These are phyloP conservation scores for Parotia lawesii DNA, from an alignment of 2,113 vertebrate species.

Conservation along the genomic window DNA sequence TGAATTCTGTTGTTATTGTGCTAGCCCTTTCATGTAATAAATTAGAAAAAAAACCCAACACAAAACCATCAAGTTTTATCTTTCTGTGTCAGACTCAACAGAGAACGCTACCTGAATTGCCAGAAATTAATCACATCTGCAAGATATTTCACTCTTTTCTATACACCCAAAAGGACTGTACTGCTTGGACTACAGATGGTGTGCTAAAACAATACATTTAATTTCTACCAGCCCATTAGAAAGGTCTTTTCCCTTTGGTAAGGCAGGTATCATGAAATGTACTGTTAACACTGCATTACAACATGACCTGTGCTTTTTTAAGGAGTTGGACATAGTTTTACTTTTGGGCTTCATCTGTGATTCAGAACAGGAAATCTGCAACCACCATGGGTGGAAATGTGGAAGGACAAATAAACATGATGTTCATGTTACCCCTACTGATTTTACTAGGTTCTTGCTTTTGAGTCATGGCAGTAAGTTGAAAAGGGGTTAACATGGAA, in stretches of 20 bases:
- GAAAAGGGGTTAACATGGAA: not conserved
- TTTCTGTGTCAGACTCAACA: not conserved
- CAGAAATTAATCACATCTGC: slow-evolving; percentile 3
- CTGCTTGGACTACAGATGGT: not conserved
- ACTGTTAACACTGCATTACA: not conserved
- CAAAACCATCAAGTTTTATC: not conserved
- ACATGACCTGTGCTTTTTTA: not conserved
- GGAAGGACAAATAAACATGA: not conserved
- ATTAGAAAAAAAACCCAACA: not conserved
- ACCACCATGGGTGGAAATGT: not conserved
- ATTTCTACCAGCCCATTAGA: not conserved
- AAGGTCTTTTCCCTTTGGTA: not conserved
- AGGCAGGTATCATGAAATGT: not conserved
- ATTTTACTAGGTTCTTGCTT: not conserved
- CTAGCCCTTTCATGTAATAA: slow-evolving; percentile 2
- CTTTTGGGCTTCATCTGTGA: not conserved
- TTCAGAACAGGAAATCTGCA: not conserved
- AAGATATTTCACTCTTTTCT: not conserved
- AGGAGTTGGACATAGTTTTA: not conserved
- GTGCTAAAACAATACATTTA: not conserved
- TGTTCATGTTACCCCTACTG: not conserved
- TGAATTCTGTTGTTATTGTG: not conserved
- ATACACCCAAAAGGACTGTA: not conserved
- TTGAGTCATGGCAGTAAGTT: not conserved
- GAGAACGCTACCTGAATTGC: not conserved